These are phyloP conservation scores for Poeciliopsis gracilis DNA, from an alignment of 2,797 vertebrate genomes.

Conservation along the genomic window DNA sequence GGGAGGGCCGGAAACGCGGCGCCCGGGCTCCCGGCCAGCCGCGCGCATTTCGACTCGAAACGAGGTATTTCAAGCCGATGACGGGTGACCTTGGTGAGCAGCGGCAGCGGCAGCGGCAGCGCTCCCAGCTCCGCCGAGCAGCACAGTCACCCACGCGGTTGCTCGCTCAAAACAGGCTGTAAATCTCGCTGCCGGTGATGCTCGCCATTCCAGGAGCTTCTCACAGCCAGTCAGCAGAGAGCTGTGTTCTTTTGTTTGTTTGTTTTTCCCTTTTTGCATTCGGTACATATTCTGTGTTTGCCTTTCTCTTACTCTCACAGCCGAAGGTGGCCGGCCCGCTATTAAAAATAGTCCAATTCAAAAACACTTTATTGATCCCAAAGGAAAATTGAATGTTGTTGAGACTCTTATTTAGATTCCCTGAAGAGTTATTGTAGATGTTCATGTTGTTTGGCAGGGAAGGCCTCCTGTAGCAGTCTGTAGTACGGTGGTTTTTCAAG, in stretches of 20 bases:
- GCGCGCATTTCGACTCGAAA: neutral
- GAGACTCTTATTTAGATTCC: no score
- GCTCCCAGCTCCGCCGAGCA: neutral
- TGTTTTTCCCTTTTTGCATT: neutral
- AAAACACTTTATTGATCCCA: no score
- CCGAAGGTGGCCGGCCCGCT: neutral
- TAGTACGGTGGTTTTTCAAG: no score
- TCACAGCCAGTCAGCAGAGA: conserved; percentile 1
- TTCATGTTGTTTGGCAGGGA: no score
- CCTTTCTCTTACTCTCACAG: neutral
- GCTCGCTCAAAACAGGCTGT: conserved; percentile 8
- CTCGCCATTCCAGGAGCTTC: conserved; percentile 1
- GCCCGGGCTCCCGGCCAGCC: neutral
- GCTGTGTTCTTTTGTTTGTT: no score
- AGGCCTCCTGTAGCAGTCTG: no score
- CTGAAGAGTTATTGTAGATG: no score
- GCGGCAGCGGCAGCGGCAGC: neutral
- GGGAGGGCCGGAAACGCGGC: neutral
- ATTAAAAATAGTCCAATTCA: no score
- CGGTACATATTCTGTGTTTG: neutral
- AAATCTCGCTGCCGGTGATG: conserved; percentile 7
- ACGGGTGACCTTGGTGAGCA: conserved; percentile 10
- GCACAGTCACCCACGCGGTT: conserved; percentile 7
- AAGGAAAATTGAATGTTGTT: no score
- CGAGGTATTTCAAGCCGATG: conserved; percentile 7